These are phyloP conservation scores for Cairina moschata DNA, from an alignment of 2,113 vertebrate species.

Conservation along the genomic window DNA sequence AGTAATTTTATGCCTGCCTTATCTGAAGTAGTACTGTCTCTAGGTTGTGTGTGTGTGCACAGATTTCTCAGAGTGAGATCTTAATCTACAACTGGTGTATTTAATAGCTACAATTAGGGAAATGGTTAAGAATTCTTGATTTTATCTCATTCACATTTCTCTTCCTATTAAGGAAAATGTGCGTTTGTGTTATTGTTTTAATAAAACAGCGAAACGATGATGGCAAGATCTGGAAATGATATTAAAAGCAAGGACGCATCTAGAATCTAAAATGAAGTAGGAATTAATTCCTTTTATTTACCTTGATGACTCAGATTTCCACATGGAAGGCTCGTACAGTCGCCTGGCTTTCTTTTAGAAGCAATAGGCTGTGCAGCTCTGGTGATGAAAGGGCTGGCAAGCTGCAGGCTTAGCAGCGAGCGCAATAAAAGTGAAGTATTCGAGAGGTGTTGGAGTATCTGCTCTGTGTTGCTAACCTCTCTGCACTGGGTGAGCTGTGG, in stretches of 20 bases:
- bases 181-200: neutral
- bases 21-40: neutral
- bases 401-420: neutral
- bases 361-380: neutral
- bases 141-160: neutral
- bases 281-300: conserved; percentile 3
- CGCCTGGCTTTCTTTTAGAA: neutral
- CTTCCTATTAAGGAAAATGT: neutral
- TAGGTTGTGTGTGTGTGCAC: neutral
- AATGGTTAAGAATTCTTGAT: conserved; percentile 16
- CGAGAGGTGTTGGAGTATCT: neutral
- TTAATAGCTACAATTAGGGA: conserved; percentile 7
- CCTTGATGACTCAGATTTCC: neutral
- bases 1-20: neutral
- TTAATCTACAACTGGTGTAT: conserved; percentile 1
- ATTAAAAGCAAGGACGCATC: neutral
- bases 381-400: neutral
- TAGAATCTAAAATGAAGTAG: neutral
- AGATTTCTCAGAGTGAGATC: neutral
- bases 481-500: neutral
- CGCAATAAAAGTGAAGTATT: neutral
- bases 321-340: neutral
- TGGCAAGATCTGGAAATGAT: neutral
- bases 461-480: neutral
- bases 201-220: neutral